Evolutionary conservation across 1,140 invertebrate species (phyloP), one percentile per base, ranked within the genome.

Genomic region (Drosophila kurseongensis): DNA sequence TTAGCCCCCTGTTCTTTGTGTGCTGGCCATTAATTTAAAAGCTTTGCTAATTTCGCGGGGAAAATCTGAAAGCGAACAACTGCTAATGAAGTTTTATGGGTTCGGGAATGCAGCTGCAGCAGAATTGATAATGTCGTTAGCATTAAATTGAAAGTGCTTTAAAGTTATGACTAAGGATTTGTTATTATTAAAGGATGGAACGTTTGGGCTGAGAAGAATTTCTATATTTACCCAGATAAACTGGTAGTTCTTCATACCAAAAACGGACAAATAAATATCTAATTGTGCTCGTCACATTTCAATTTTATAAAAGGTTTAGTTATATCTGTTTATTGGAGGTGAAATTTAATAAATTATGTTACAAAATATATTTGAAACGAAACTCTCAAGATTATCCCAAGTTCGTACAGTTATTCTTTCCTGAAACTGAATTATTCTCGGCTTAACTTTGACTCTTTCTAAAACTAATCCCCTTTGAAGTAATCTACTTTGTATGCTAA

Each of bases 1-100:
- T 10, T 27, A 0, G 6, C 9, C 51, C 7, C 10, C 16, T 12
- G 23, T 27, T 42, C 45, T 59, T 13, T 35, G 63, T 71, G 61
- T 69, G 71, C 75, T 52, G 51, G 56, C 61, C 83, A 88, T 88
- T 88, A 88, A 83, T 83, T 74, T 71, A 75, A 88, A 76, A 83
- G 84, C 61, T 83, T 83, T 80, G 80, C 80, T 80, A 85, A 85
- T 85, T 84, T 65, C 45, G 60, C 71, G 73, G 55, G 47, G 52
- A 72, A 51, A 56, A 56, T 35, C 44, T 8, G 45, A 51, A 23
- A 58, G n/a, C 29, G 56, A 38, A 59, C 40, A 67, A 58, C 65
- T 63, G 78, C 81, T 86, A 86, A 86, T 86, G 83, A 86, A 88
- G 84, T 86, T 86, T 86, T 86, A 86, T 86, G 83, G 59, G 69